Evolutionary conservation across 2,113 vertebrate species (phyloP).

Genomic region (Anhinga anhinga): DNA sequence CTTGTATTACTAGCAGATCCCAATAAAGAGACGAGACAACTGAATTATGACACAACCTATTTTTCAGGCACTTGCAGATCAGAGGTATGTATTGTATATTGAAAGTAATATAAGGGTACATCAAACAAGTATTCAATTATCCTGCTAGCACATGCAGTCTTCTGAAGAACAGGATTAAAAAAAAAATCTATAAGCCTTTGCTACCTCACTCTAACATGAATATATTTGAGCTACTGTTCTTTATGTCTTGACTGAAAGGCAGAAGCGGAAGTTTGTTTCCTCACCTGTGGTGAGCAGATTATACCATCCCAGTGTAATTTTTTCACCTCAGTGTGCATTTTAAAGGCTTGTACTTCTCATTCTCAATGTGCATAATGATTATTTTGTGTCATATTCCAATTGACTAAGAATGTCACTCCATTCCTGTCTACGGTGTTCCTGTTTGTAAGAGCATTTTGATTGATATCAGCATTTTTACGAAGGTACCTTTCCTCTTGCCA

Average conservation of each 20-base stretch:
- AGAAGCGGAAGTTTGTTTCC: background rate
- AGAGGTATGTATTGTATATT: background rate
- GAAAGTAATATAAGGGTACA: slow-evolving; percentile 22
- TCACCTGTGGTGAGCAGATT: background rate
- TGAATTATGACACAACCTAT: background rate
- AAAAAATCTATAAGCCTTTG: background rate
- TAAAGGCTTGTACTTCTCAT: background rate
- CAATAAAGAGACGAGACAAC: background rate
- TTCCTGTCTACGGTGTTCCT: background rate
- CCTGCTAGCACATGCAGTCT: background rate
- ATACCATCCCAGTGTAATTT: background rate
- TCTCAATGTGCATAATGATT: background rate
- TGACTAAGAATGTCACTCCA: background rate
- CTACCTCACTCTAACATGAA: background rate
- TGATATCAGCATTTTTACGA: background rate
- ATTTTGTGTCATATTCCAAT: background rate
- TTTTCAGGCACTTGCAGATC: slow-evolving; percentile 4
- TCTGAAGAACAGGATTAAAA: background rate
- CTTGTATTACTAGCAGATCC: background rate
- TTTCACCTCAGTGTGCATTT: background rate
- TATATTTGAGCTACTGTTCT: background rate
- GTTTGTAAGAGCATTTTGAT: background rate
- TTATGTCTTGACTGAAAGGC: background rate
- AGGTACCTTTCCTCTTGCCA: background rate
- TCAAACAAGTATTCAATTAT: slow-evolving; percentile 40